Evolutionary conservation across 2,888 invertebrate genomes (phyloP), one percentile per base, ranked within the genome.

Genomic region (Diploptera punctata): DNA sequence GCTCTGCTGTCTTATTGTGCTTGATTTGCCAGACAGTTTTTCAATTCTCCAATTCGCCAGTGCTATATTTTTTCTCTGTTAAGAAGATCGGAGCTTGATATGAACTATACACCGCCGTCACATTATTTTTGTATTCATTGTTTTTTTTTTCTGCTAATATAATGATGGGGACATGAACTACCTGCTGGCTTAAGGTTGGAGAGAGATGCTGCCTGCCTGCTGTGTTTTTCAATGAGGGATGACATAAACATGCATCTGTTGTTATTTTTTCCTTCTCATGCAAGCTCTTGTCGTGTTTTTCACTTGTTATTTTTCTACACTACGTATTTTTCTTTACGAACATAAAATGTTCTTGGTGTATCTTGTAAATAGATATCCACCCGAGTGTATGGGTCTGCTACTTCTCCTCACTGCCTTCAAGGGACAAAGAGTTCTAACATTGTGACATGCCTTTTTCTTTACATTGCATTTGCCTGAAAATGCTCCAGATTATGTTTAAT

Each of bases 211-310:
- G 65, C 65, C 47, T 47, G 65, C 65, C 33, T 44, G 44, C 38
- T 57, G 24, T 52, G 24, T 52, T 52, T 33, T 26, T 52, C 52
- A 52, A 24, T 9, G 52, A 57, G 31, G 81, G 91, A 93, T 76
- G 96, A 84, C 21, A 54, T 57, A 67, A 96, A 84, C 47, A 67
- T 44, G 71, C 29, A 43, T 65, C 44, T 70, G 62, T 73, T 73
- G 70, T 73, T 73, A 72, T 70, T 71, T 62, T 62, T 65, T 69
- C 65, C 71, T 75, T 75, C 73, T 75, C 70, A 73, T 73, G 74
- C 76, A 75, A 75, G 75, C 75, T 76, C 75, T 76, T 73, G 74
- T 74, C 68, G 70, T 76, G 70, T 74, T 73, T 74, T 75, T 72
- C 76, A 76, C 76, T 75, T 74, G 75, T 76, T 76, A 76, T 73